Base-by-base conservation (phyloP, 2,888 invertebrate genomes). In the Baccha elongata region DNA sequence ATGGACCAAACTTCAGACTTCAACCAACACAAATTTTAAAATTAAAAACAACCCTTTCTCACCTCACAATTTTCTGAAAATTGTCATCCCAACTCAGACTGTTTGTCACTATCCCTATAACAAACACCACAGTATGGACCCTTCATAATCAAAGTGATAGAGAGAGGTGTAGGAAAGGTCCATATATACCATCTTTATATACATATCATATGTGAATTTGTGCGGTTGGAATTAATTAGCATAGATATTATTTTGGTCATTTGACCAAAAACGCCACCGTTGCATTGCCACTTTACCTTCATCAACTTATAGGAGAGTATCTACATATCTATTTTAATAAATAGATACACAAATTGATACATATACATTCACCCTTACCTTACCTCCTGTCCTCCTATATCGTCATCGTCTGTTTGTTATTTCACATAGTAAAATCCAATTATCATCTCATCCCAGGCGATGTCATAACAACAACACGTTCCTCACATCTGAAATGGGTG, bases 191-290 rank as follows among this genome's bases (percentile, higher is more conserved):
- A 55, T 64, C 44, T 52, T 73, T 46, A 62, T 60, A 11, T 21
- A 10, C 19, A 42, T 7, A 21, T 35, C n/a, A 19, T 55, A 44
- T 60, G 60, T 58, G 10, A 44, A 60, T 29, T 72, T 83, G 83
- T 42, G n/a, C n/a, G 83, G 83, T 72, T 50, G 64, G 78, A 83
- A 83, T 83, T 83, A 78, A 83, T 83, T 83, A 83, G 83, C 83
- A 83, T 78, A n/a, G n/a, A n/a, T n/a, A 78, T 68, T 78, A 78
- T 72, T 78, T 78, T 62, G 68, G 68, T 78, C 44, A 72, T 78
- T 37, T 78, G 64, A 68, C 78, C 83, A 58, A n/a, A 58, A 37
- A 50, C 52, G 46, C 46, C 64, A 42, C 58, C 62, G 55, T 17
- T 60, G 6, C 52, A 60, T 42, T 44, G 26, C 4, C 60, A 58